These are phyloP conservation scores for Rana temporaria DNA, from an alignment of 2,113 vertebrate species.

Conservation along the genomic window DNA sequence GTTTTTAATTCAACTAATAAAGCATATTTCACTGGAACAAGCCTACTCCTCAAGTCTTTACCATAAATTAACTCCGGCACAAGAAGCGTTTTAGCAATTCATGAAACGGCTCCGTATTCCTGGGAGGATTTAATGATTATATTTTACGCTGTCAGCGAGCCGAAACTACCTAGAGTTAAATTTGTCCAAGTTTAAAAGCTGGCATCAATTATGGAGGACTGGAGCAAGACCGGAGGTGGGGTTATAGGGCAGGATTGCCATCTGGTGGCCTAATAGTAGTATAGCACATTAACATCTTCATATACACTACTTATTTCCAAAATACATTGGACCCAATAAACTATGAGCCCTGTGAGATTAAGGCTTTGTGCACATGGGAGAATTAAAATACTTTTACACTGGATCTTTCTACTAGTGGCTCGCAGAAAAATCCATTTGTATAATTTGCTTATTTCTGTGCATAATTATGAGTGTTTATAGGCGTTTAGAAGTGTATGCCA, in stretches of 20 bases:
- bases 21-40: not conserved
- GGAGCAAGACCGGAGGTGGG: not conserved
- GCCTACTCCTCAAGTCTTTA: not conserved
- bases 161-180: not conserved
- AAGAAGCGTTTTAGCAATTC: constrained; percentile 28
- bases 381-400: too few species aligned
- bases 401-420: too few species aligned
- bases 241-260: not conserved
- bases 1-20: not conserved
- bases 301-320: too few species aligned
- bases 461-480: too few species aligned
- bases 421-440: too few species aligned
- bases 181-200: not conserved
- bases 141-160: constrained; percentile 2
- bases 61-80: constrained; percentile 4
- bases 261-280: not conserved
- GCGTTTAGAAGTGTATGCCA: too few species aligned
- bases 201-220: not conserved
- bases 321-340: too few species aligned
- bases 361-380: too few species aligned
- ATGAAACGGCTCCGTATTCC: constrained; percentile 10
- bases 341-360: too few species aligned
- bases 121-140: not conserved
- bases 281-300: not conserved
- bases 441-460: too few species aligned